Conservation (phyloP, 1,140 invertebrate species). For the Zophobas morio region DNA sequence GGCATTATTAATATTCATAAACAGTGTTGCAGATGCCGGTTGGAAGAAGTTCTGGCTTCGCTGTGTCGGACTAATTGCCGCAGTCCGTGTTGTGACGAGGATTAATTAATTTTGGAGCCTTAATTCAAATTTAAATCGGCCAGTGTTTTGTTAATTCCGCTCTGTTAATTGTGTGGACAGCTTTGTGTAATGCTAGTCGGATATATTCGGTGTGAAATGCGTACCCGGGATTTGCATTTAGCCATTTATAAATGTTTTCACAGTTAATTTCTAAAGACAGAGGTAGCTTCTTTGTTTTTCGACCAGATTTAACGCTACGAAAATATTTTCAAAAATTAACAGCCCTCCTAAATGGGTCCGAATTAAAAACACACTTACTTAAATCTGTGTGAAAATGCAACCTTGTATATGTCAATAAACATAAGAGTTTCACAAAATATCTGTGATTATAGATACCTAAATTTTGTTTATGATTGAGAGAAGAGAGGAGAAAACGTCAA, state of each 20-base stretch:
- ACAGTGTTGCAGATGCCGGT: conserved; percentile 46
- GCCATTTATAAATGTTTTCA: conserved; percentile 56
- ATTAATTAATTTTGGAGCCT: conserved; percentile 67
- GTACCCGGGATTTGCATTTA: conserved; percentile 54
- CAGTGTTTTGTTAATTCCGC: conserved; percentile 67
- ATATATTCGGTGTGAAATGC: conserved; percentile 54
- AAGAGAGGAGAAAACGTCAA: too few relatives aligned
- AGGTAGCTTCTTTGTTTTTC: conserved; percentile 27
- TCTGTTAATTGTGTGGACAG: conserved; percentile 66
- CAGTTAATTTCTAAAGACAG: conserved; percentile 50
- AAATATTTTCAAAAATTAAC: conserved; percentile 41
- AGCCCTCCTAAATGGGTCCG: neutral
- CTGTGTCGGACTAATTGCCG: conserved; percentile 64
- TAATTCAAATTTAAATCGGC: conserved; percentile 67
- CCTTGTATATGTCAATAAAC: too few relatives aligned
- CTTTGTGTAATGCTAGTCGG: conserved; percentile 57
- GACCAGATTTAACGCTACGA: conserved; percentile 15
- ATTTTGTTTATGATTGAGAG: too few relatives aligned
- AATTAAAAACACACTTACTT: neutral
- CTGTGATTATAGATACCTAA: too few relatives aligned
- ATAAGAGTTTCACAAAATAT: too few relatives aligned
- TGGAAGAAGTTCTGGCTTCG: conserved; percentile 50
- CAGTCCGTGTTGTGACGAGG: conserved; percentile 65
- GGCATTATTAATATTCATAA: conserved; percentile 51
- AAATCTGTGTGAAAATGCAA: neutral